phyloP scores from a whole-genome alignment of 2,113 vertebrate species.

The Calonectris borealis region DNA sequence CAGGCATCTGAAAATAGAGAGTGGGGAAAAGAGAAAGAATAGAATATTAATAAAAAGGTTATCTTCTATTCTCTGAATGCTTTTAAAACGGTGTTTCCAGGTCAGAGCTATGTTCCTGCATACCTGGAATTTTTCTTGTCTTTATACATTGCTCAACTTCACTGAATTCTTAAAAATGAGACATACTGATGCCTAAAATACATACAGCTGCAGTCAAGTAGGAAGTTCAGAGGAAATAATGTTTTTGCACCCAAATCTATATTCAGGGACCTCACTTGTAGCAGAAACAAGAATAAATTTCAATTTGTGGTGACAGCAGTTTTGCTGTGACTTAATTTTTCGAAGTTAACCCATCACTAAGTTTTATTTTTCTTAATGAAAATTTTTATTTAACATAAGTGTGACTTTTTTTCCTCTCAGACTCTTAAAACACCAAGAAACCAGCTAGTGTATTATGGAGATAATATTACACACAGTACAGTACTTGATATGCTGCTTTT shows the following conservation, averaged over 20 bases:
- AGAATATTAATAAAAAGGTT: neutral
- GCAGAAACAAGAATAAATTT: neutral
- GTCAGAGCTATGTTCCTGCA: neutral
- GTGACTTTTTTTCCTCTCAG: neutral
- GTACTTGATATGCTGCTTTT: neutral
- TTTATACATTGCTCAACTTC: neutral
- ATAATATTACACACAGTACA: neutral
- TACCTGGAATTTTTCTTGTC: neutral
- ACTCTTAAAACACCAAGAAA: neutral
- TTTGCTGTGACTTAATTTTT: conserved; percentile 7
- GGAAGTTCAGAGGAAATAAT: neutral
- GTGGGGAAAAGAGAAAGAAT: neutral
- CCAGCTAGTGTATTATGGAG: neutral
- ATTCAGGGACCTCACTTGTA: neutral
- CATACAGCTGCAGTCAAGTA: neutral
- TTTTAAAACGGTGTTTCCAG: neutral
- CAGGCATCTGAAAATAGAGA: neutral
- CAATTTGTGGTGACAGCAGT: neutral
- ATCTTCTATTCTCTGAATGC: neutral
- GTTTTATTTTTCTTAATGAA: neutral
- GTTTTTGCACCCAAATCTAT: neutral
- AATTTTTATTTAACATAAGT: neutral
- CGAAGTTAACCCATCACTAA: neutral
- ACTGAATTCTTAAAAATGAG: neutral
- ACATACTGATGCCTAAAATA: neutral